phyloP scores from a whole-genome alignment of 2,113 vertebrate species.

The Gallinago paraguaiae region DNA sequence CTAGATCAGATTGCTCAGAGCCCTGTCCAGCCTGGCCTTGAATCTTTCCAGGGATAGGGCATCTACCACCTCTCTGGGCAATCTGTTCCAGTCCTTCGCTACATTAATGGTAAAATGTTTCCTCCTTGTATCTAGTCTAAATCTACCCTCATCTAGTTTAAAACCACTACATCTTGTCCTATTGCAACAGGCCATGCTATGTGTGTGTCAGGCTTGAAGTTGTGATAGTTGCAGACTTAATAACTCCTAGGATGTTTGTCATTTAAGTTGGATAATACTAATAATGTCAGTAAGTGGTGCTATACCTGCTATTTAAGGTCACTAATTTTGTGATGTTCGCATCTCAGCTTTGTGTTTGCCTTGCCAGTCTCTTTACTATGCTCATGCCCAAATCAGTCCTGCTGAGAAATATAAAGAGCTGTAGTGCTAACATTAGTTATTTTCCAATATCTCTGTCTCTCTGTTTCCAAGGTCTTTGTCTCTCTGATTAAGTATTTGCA shows the following conservation, averaged over 20 bases:
- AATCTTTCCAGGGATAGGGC: neutral
- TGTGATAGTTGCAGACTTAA: neutral
- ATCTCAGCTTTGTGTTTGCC: neutral
- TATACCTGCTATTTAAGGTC: neutral
- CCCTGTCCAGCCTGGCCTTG: neutral
- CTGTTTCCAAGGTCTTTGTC: neutral
- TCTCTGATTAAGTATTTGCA: neutral
- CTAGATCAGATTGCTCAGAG: neutral
- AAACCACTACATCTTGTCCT: neutral
- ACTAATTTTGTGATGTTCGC: neutral
- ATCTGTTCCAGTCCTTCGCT: neutral
- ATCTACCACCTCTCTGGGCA: neutral
- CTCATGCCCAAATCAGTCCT: neutral
- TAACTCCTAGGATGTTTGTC: neutral
- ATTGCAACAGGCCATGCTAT: fast-evolving
- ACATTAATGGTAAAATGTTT: neutral
- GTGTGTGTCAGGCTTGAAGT: neutral
- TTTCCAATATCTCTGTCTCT: neutral
- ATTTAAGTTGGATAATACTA: neutral
- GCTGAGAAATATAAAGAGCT: neutral
- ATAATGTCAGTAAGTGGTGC: neutral
- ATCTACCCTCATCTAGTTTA: neutral
- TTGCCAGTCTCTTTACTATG: neutral
- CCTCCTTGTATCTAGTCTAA: neutral
- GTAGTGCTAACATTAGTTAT: neutral